These are phyloP conservation scores for Ecdyonurus torrentis DNA, from an alignment of 2,888 invertebrate genomes.

Conservation along the genomic window DNA sequence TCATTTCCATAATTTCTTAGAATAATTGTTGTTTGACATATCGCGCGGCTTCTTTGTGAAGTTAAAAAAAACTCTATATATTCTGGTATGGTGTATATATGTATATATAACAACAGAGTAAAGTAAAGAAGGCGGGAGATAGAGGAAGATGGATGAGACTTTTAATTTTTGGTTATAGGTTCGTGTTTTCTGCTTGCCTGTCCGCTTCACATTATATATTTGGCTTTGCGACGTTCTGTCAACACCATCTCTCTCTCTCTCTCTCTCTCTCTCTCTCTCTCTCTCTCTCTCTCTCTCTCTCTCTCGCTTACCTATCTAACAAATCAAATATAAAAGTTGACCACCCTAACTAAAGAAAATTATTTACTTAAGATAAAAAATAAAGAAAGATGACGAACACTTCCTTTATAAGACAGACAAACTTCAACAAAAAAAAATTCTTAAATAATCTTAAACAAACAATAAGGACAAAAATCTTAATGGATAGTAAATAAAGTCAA, in stretches of 20 bases:
- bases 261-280: not conserved
- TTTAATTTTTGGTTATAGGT: not conserved
- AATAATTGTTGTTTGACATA: not conserved
- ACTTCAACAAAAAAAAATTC: not conserved
- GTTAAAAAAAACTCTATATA: too few relatives aligned
- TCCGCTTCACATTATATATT: too few relatives aligned
- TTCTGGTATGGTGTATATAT: too few relatives aligned
- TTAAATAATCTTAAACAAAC: too few relatives aligned
- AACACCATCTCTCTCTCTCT: not conserved
- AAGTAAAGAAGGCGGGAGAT: not conserved
- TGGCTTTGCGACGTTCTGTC: not conserved
- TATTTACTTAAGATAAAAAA: not conserved
- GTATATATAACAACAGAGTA: not conserved
- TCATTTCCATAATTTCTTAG: not conserved
- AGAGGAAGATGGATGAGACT: not conserved
- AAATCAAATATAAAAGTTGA: not conserved
- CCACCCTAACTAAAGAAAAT: not conserved
- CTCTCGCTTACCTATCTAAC: too few relatives aligned
- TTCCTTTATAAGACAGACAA: too few relatives aligned
- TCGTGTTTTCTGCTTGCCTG: not conserved
- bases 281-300: not conserved
- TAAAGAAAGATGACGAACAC: too few relatives aligned
- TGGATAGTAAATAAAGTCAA: conserved; percentile 1
- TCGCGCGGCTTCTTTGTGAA: not conserved
- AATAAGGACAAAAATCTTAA: not conserved